Evolutionary conservation across 2,113 vertebrate species (phyloP), one percentile per base, ranked within the genome.

Genomic region (Perca flavescens): DNA sequence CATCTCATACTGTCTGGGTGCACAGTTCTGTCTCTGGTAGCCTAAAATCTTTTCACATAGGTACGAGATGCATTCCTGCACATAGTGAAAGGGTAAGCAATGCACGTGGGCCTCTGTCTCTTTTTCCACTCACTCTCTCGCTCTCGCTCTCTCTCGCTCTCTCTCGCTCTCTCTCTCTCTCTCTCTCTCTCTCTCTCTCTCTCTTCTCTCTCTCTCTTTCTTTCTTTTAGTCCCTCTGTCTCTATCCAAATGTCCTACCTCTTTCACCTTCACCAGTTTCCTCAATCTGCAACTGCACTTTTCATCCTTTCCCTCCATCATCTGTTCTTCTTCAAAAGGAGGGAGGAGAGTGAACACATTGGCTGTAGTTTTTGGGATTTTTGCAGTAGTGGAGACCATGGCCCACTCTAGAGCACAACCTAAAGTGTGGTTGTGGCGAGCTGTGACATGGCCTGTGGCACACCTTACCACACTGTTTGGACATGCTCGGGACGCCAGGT

Each of bases 61-160:
- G 84, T 91, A 89, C 67, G 82, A 93, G 79, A 68, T 81, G 47
- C 87, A 92, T 92, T 91, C 87, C 87, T 83, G 77, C 80, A 74
- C 79, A 86, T 67, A 58, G 90, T 74, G 79, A 85, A 77, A 89
- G 78, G 63, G 47, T 15, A 68, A 56, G 82, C 84, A n/a, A 25
- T 31, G 67, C 76, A 82, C 74, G 11, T 74, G 77, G 85, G 83
- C 69, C 85, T 85, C 80, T 22, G 15, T 73, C 50, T 71, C 58
- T 56, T 79, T 77, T 74, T 82, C 82, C 76, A 74, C 34, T 16
- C n/a, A 10, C 36, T 67, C 63, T 62, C 8, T 85, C 80, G 21
- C 13, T 72, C 50, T 71, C 58, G 52, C 34, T 16, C n/a, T 13
- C 36, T 67, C 63, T 62, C 85, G 83, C 80, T 22, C 10, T 72